Conservation (phyloP, 2,888 invertebrate species). For the Campoplex capitator region DNA sequence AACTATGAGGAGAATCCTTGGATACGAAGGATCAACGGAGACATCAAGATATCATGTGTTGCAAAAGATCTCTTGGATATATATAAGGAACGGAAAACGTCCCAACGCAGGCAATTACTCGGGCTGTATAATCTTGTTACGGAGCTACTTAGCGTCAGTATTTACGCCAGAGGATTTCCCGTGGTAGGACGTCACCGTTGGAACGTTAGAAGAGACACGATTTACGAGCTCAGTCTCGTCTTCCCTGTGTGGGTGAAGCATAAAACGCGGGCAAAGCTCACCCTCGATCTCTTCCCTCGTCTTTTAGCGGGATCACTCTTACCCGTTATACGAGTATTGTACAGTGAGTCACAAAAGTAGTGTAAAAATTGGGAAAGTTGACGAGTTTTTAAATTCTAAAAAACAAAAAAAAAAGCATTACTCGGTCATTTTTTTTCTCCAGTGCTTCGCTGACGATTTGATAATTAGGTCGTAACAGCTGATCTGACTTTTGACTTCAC, state of each 20-base stretch:
- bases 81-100: conserved; percentile 61
- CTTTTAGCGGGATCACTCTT: conserved; percentile 17
- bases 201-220: conserved; percentile 72
- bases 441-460: not conserved
- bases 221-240: conserved; percentile 72
- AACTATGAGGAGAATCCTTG: not conserved
- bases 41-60: conserved; percentile 15
- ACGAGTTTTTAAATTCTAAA: not conserved
- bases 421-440: not conserved
- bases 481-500: not conserved
- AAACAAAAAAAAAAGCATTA: not conserved
- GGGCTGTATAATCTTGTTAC: conserved; percentile 72
- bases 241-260: conserved; percentile 53
- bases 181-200: conserved; percentile 58
- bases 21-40: conserved; percentile 11
- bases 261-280: conserved; percentile 54
- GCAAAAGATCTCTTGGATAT: conserved; percentile 34
- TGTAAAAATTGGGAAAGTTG: not conserved
- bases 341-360: not conserved
- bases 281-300: conserved; percentile 7
- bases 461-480: not conserved
- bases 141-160: conserved; percentile 75
- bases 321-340: not conserved
- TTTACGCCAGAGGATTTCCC: conserved; percentile 68
- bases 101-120: conserved; percentile 71